Evolutionary conservation across 2,113 vertebrate species (phyloP).

Genomic region (Acrocephalus arundinaceus): DNA sequence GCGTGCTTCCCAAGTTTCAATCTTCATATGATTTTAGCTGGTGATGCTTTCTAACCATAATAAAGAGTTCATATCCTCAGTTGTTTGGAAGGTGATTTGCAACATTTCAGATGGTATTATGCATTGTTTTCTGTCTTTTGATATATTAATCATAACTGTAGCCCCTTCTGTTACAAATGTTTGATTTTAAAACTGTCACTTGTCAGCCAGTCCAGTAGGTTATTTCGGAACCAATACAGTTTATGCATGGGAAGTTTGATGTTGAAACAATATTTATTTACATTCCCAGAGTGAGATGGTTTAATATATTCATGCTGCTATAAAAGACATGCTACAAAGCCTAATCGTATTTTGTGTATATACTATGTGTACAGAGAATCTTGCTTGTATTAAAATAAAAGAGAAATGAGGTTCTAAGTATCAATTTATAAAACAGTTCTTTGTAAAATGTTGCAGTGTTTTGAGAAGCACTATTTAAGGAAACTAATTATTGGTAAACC

Average conservation of each 20-base stretch:
- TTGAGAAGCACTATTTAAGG: not conserved
- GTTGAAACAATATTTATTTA: constrained; percentile 60
- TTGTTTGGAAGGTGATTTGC: constrained; percentile 36
- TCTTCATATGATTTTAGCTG: not conserved
- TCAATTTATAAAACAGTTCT: constrained; percentile 56
- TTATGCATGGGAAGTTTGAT: constrained; percentile 62
- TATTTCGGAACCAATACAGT: constrained; percentile 52
- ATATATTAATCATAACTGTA: constrained; percentile 39
- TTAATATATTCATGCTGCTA: constrained; percentile 60
- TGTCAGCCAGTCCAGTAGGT: constrained; percentile 35
- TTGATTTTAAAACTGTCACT: constrained; percentile 36
- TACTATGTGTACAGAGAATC: constrained; percentile 62
- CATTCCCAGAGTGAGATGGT: constrained; percentile 61
- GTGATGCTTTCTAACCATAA: constrained; percentile 22
- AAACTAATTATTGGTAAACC: not conserved
- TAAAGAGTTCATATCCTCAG: constrained; percentile 3
- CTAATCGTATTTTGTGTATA: constrained; percentile 65
- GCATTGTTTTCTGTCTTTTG: constrained; percentile 37
- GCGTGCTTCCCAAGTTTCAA: constrained; percentile 10
- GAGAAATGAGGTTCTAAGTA: constrained; percentile 55
- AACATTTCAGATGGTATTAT: constrained; percentile 34
- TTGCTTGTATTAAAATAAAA: constrained; percentile 67
- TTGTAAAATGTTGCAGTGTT: constrained; percentile 28
- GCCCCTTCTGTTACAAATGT: constrained; percentile 42
- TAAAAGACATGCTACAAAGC: constrained; percentile 57